Conservation (phyloP, 1,140 invertebrate genomes). For the Leptoteleia sp. region DNA sequence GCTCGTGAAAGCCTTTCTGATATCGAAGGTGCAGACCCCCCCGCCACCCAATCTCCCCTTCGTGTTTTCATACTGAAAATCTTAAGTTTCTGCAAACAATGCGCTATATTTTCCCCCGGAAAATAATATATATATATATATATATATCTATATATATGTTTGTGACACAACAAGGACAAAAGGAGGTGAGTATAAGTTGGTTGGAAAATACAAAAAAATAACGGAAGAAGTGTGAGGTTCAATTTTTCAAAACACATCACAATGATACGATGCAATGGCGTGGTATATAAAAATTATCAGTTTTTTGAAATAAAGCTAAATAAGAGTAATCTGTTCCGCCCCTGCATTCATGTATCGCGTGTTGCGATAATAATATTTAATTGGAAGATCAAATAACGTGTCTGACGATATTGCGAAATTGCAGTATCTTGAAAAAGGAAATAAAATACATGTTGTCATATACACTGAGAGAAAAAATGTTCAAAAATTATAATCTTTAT, state of each 20-base stretch:
- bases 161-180: conserved; percentile 1
- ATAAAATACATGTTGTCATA: too few species aligned
- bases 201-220: background rate
- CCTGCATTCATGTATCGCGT: background rate
- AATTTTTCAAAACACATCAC: background rate
- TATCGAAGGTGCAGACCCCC: background rate
- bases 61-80: conserved; percentile 6
- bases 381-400: too few species aligned
- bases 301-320: background rate
- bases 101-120: conserved; percentile 2
- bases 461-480: too few species aligned
- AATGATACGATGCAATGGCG: background rate
- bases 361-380: too few species aligned
- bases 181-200: conserved; percentile 1
- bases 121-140: conserved; percentile 21
- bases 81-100: conserved; percentile 27
- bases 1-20: conserved; percentile 33
- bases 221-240: background rate
- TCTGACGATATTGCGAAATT: too few species aligned
- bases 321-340: background rate
- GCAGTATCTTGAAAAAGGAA: too few species aligned
- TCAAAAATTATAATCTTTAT: too few species aligned
- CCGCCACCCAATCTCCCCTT: background rate
- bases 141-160: too few species aligned
- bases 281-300: background rate